Evolutionary conservation across 2,113 vertebrate species (phyloP).

Genomic region (Pachyramphus minor): DNA sequence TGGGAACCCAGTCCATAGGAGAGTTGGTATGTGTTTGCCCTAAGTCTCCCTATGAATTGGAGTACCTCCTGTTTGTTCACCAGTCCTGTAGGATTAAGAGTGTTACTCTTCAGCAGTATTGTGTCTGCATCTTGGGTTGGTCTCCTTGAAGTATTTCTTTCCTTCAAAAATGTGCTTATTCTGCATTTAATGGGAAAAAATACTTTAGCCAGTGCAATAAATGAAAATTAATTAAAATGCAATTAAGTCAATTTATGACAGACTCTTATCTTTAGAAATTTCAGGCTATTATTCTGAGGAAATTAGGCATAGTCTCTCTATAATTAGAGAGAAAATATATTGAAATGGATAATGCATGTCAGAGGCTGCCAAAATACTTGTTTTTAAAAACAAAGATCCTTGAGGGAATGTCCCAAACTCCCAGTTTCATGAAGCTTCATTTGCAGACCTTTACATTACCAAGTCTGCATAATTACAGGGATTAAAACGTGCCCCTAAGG

Average conservation of each 20-base stretch:
- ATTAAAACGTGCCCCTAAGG: neutral
- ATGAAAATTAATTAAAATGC: conserved; percentile 52
- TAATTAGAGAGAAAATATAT: conserved; percentile 30
- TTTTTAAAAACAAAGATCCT: conserved; percentile 32
- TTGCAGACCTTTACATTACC: conserved; percentile 2
- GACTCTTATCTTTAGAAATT: conserved; percentile 33
- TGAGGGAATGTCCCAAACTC: conserved; percentile 4
- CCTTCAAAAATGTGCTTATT: neutral
- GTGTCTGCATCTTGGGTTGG: neutral
- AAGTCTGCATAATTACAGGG: conserved; percentile 3
- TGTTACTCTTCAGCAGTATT: neutral
- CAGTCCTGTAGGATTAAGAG: neutral
- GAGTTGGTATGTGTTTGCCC: neutral
- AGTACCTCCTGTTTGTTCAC: neutral
- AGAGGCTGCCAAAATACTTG: conserved; percentile 26
- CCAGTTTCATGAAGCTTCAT: neutral
- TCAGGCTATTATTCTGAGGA: conserved; percentile 21
- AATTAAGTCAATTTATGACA: conserved; percentile 33
- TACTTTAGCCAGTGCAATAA: neutral
- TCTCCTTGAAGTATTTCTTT: neutral
- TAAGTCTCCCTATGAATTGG: rapidly evolving
- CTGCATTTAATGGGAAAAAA: neutral
- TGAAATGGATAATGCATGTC: neutral
- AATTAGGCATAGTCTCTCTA: conserved; percentile 33
- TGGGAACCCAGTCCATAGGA: neutral